Conservation (phyloP, 2,888 invertebrate species). For the Trilocha varians region DNA sequence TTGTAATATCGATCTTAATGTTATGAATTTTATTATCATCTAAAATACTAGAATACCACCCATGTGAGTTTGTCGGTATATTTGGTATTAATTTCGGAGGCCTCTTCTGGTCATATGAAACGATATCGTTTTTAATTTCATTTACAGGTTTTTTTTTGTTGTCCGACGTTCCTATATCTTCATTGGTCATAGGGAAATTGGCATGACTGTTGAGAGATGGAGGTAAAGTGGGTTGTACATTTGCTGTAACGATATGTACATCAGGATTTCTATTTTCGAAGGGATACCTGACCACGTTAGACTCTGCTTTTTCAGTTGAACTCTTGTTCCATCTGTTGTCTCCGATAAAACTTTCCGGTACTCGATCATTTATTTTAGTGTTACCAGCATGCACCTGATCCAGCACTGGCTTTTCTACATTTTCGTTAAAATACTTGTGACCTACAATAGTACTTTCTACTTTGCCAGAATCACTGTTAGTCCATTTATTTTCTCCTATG, state of each 20-base stretch:
- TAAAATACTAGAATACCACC: conserved; percentile 58
- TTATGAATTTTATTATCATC: conserved; percentile 50
- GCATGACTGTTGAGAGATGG: conserved; percentile 58
- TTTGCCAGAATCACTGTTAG: conserved; percentile 32
- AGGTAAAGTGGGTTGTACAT: conserved; percentile 18
- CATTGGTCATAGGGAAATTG: conserved; percentile 63
- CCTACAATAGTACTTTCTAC: conserved; percentile 19
- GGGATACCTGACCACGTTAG: conserved; percentile 18
- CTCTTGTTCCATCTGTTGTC: conserved; percentile 59
- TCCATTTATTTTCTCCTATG: conserved; percentile 53
- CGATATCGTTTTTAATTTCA: conserved; percentile 31
- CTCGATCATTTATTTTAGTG: conserved; percentile 12
- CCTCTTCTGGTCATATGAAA: conserved; percentile 33
- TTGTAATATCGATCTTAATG: conserved; percentile 51
- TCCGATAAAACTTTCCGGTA: conserved; percentile 30
- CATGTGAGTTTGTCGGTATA: conserved; percentile 58
- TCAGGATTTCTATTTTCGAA: conserved; percentile 20
- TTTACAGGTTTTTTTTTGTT: conserved; percentile 32
- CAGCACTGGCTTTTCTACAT: conserved; percentile 14
- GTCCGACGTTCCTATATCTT: conserved; percentile 21
- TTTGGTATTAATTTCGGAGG: conserved; percentile 53
- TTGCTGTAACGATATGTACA: conserved; percentile 10
- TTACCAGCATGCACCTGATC: background rate
- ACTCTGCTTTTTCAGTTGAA: conserved; percentile 20
- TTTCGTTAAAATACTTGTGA: conserved; percentile 18